These are phyloP conservation scores for Batillaria attramentaria DNA, from an alignment of 1,140 invertebrate species.

Conservation along the genomic window DNA sequence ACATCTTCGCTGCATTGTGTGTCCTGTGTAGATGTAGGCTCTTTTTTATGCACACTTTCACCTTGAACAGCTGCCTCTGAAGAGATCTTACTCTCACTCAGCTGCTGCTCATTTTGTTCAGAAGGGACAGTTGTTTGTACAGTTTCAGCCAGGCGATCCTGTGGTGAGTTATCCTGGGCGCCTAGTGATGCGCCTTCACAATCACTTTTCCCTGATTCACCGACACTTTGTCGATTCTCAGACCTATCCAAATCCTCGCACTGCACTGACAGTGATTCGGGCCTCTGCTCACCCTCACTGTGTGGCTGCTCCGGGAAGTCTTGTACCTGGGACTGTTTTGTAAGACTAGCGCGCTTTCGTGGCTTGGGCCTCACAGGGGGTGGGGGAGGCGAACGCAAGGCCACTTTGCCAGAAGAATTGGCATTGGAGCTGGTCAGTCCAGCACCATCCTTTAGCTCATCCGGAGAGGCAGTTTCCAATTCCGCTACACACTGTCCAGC, in stretches of 20 bases:
- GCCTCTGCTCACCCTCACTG: neutral
- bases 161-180: neutral
- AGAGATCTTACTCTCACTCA: too few species aligned
- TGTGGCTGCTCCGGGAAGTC: neutral
- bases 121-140: too few species aligned
- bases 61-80: too few species aligned
- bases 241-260: neutral
- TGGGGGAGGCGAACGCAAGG: neutral
- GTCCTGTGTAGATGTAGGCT: too few species aligned
- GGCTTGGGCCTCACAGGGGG: conserved; percentile 24
- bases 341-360: conserved; percentile 12
- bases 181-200: neutral
- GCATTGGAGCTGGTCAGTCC: neutral
- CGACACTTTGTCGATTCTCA: neutral
- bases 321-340: neutral
- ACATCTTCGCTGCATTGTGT: neutral
- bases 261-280: neutral
- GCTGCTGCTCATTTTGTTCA: too few species aligned
- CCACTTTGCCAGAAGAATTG: neutral
- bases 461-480: neutral
- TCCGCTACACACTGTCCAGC: neutral
- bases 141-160: too few species aligned
- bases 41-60: neutral
- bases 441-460: neutral
- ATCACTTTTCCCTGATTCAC: neutral